phyloP scores from a whole-genome alignment of 2,888 invertebrate genomes.

The Cryptops parisi region DNA sequence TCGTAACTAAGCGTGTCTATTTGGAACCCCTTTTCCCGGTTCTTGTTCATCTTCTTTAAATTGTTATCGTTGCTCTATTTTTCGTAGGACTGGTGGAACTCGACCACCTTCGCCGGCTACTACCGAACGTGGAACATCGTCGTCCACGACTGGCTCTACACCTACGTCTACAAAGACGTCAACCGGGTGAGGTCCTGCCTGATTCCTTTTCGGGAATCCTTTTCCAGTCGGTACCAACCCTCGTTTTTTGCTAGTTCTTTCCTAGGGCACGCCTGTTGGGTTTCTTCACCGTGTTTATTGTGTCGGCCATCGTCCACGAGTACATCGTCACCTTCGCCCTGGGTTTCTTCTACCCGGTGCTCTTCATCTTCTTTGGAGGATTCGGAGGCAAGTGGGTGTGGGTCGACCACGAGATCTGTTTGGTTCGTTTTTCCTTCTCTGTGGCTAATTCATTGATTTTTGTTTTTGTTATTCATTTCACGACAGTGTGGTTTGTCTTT shows the following conservation, averaged over 20 bases:
- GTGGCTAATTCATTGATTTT: no score
- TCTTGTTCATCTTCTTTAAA: constrained; percentile 6
- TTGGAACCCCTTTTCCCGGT: background rate
- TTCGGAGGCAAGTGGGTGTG: background rate
- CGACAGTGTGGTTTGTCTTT: no score
- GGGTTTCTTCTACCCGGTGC: background rate
- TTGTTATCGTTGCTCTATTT: background rate
- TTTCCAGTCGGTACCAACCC: no score
- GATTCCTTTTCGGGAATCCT: no score
- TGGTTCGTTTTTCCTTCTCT: no score
- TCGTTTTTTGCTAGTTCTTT: no score
- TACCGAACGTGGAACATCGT: constrained; percentile 93
- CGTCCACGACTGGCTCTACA: constrained; percentile 86
- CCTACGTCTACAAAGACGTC: constrained; percentile 79
- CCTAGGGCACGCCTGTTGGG: no score
- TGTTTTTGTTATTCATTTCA: no score
- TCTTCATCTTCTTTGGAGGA: background rate
- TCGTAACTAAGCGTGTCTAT: constrained; percentile 32
- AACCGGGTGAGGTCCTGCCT: no score
- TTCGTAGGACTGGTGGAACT: constrained; percentile 85
- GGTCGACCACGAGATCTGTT: no score
- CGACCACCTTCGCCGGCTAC: constrained; percentile 60
- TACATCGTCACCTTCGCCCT: background rate
- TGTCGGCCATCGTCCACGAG: background rate
- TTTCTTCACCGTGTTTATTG: background rate